Evolutionary conservation across 2,888 invertebrate genomes (phyloP).

Genomic region (Coleophora flavipennella): DNA sequence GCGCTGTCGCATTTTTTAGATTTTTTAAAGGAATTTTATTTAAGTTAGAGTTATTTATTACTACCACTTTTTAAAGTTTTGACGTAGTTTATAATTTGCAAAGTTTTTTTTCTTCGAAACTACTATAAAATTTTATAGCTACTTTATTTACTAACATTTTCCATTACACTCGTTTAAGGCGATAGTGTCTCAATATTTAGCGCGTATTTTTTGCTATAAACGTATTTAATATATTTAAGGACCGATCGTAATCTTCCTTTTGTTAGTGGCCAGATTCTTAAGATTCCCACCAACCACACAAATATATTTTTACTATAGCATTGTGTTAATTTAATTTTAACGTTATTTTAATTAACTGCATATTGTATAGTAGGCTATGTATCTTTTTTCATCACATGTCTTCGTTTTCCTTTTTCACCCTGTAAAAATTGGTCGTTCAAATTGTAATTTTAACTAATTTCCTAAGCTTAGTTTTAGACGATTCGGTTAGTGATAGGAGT

Average conservation of each 20-base stretch:
- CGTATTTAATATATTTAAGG: slow-evolving; percentile 21
- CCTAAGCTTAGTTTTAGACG: slow-evolving; percentile 37
- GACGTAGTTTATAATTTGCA: no score
- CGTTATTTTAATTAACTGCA: slow-evolving; percentile 36
- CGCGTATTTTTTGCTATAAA: neutral
- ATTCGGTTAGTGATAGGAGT: slow-evolving; percentile 47
- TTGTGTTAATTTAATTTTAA: slow-evolving; percentile 27
- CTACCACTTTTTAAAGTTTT: no score
- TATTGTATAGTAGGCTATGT: slow-evolving; percentile 32
- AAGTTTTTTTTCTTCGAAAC: no score
- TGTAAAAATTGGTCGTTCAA: slow-evolving; percentile 1
- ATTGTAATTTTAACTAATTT: slow-evolving; percentile 19
- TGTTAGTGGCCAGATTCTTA: slow-evolving; percentile 52
- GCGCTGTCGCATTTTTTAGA: slow-evolving; percentile 5
- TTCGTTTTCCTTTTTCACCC: slow-evolving; percentile 11
- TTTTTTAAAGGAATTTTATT: slow-evolving; percentile 21
- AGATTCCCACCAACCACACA: slow-evolving; percentile 57
- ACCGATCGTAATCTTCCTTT: slow-evolving; percentile 35
- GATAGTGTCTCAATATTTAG: slow-evolving; percentile 12
- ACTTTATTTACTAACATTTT: slow-evolving; percentile 1
- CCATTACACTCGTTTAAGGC: slow-evolving; percentile 8
- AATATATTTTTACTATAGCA: slow-evolving; percentile 51
- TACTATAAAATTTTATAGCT: neutral
- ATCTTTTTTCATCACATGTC: slow-evolving; percentile 8
- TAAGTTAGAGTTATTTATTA: neutral